phyloP scores from a whole-genome alignment of 2,113 vertebrate species.

The Aleadryas rufinucha region DNA sequence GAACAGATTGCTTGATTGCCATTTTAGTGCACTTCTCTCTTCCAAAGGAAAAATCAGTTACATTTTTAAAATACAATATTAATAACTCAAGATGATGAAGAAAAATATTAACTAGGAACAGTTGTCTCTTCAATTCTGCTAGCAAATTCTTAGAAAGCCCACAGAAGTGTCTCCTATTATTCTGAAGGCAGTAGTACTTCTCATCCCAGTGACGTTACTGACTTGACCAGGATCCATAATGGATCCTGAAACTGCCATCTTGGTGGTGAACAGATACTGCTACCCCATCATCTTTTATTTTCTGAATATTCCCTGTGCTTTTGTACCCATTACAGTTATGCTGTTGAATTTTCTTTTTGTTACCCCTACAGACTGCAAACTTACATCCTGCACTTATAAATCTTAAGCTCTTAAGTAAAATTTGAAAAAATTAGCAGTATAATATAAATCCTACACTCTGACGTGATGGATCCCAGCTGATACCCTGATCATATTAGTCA shows the following conservation, averaged over 20 bases:
- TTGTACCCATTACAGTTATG: not conserved
- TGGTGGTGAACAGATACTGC: not conserved
- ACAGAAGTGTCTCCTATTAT: not conserved
- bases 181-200: not conserved
- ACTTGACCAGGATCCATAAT: not conserved
- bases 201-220: not conserved
- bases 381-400: not conserved
- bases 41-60: not conserved
- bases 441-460: not conserved
- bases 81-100: not conserved
- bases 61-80: not conserved
- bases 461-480: not conserved
- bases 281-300: not conserved
- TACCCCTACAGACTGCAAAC: not conserved
- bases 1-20: not conserved
- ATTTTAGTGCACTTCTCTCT: not conserved
- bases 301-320: not conserved
- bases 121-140: not conserved
- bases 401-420: not conserved
- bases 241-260: not conserved
- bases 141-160: not conserved
- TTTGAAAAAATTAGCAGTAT: not conserved
- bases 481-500: not conserved
- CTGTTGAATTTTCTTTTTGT: not conserved
- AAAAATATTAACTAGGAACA: not conserved